Percentiles rank a stretch among this genome's conserved stretches.
These are phyloP conservation scores for Dendrocincla tyrannina DNA, from an alignment of 2,797 vertebrate species.

Conservation along the genomic window DNA sequence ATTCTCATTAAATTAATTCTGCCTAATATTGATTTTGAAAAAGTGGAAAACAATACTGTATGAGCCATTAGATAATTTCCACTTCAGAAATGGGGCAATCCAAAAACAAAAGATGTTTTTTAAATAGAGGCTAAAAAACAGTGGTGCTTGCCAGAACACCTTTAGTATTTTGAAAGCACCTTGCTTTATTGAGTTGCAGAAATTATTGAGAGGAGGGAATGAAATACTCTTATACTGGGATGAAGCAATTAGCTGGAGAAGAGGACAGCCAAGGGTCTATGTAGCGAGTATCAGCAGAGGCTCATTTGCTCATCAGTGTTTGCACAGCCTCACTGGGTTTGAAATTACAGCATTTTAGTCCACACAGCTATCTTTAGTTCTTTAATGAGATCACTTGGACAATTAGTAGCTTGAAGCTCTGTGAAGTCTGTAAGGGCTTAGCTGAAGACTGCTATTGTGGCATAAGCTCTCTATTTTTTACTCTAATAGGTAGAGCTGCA, in stretches of 20 bases:
- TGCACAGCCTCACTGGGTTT: not conserved
- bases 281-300: not conserved
- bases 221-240: not conserved
- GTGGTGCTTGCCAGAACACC: not conserved
- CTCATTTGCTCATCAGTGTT: not conserved
- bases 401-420: slow-evolving; percentile 21
- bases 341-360: slow-evolving; percentile 1
- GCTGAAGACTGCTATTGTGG: not conserved
- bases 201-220: not conserved
- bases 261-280: not conserved
- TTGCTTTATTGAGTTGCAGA: not conserved
- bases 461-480: not conserved
- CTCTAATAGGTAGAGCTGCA: not conserved
- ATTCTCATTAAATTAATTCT: not conserved
- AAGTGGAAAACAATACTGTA: not conserved
- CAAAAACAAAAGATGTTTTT: not conserved
- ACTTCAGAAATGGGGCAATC: not conserved
- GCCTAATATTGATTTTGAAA: not conserved
- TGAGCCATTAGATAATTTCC: not conserved
- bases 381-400: slow-evolving; percentile 64
- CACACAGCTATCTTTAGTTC: slow-evolving; percentile 53
- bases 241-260: not conserved
- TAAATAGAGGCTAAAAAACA: not conserved
- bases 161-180: not conserved
- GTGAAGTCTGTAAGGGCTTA: not conserved